Percentiles rank a stretch among this genome's conserved stretches.
Conservation (phyloP, 2,797 vertebrate species). For the Tolypeutes matacus region DNA sequence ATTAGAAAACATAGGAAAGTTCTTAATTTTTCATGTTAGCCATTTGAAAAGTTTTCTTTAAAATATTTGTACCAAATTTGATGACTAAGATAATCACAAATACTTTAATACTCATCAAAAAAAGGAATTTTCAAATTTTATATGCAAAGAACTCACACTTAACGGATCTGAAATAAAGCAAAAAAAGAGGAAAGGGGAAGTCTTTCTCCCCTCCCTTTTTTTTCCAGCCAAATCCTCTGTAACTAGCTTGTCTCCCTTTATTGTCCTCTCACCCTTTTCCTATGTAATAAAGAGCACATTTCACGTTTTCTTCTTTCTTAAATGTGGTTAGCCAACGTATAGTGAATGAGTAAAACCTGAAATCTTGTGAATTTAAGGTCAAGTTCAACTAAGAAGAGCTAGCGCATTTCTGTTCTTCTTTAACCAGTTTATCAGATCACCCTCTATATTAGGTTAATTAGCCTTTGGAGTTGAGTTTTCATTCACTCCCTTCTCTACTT, state of each 20-base stretch:
- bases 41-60: not conserved
- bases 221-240: not conserved
- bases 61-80: not conserved
- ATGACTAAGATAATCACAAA: conserved; percentile 27
- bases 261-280: not conserved
- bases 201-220: not conserved
- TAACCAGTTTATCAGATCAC: not conserved
- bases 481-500: not conserved
- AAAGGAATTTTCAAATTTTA: conserved; percentile 6
- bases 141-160: not conserved
- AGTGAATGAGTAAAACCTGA: not conserved
- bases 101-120: not conserved
- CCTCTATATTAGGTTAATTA: conserved; percentile 6
- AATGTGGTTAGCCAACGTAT: not conserved
- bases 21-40: not conserved
- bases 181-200: not conserved
- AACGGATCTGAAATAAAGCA: not conserved
- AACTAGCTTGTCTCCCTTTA: not conserved
- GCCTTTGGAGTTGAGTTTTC: conserved; percentile 39
- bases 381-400: not conserved
- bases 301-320: not conserved
- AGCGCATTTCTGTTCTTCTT: not conserved
- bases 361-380: not conserved
- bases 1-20: not conserved
- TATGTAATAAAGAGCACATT: not conserved